Evolutionary conservation across 2,797 vertebrate genomes (phyloP).

Genomic region (Squalus acanthias): DNA sequence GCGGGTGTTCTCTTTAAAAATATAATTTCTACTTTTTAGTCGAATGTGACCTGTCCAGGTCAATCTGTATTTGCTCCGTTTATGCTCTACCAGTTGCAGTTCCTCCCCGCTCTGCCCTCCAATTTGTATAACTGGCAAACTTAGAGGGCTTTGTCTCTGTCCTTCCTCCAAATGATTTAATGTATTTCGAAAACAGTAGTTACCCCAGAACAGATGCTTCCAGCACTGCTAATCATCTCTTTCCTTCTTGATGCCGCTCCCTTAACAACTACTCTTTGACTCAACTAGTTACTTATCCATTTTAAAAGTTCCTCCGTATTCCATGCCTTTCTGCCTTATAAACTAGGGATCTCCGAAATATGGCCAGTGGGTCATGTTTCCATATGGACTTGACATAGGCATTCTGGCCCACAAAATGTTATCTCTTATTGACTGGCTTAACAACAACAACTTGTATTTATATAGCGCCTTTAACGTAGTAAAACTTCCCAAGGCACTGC

Average conservation of each 20-base stretch:
- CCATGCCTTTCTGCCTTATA: not conserved
- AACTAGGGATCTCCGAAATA: not conserved
- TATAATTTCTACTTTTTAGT: not conserved
- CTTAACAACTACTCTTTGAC: not conserved
- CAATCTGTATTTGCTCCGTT: not conserved
- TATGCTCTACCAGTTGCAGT: not conserved
- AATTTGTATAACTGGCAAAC: not conserved
- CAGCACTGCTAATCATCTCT: not conserved
- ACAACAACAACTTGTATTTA: not conserved
- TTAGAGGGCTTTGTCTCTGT: not conserved
- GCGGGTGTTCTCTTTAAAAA: not conserved
- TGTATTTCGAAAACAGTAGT: not conserved
- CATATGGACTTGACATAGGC: not conserved
- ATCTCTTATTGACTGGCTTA: not conserved
- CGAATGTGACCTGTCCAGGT: not conserved
- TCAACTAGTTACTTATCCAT: not conserved
- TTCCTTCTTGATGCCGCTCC: not conserved
- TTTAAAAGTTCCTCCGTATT: not conserved
- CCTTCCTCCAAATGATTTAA: not conserved
- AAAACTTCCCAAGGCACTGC: no score
- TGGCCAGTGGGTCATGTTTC: not conserved
- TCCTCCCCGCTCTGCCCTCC: not conserved
- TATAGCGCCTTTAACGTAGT: no score
- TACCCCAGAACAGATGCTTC: not conserved
- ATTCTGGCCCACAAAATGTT: not conserved